Evolutionary conservation across 2,888 invertebrate species (phyloP), one percentile per base, ranked within the genome.

Genomic region (Drosophila austrosaltans): DNA sequence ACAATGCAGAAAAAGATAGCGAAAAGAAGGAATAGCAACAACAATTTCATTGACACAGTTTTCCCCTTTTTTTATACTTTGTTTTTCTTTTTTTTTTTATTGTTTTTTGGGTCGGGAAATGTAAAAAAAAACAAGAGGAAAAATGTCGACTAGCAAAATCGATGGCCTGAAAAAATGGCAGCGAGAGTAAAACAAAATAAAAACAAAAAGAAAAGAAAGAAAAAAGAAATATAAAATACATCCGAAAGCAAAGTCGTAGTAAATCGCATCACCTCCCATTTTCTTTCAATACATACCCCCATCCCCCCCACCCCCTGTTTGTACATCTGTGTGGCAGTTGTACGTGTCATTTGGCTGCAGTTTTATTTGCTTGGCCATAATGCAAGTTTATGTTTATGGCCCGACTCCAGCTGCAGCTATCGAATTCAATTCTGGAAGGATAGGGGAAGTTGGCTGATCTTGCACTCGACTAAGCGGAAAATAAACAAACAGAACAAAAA

Each of bases 301-400:
- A n/a, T n/a, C n/a, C 53, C 36, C 57, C 59, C 22, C 10, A 3
- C 3, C 10, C 22, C 8, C 3, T 6, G 8, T 8, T 36, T 36
- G 3, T 48, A 48, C 25, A 48, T 48, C 48, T 48, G 48, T 69
- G 69, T 64, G 69, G 61, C 76, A 76, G 72, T 77, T 81, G 83
- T 82, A 86, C 83, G 83, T 83, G 86, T 82, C 83, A 86, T 83
- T 83, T 85, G 86, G 81, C 79, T 83, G 86, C 86, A 83, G 76
- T 81, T 83, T 85, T 83, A 82, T 83, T 85, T 82, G 81, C 76
- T 69, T 61, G 67, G 66, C 66, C 78, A 82, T 85, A 82, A 82
- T 82, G 82, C 77, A 77, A 81, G 77, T 81, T 86, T 85, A 85
- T 85, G 81, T 81, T 85, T 81, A 83, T 84, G 73, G 66, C 60